A percentile compares a stretch with the other conserved stretches of the same genome.
Evolutionary conservation across 2,113 vertebrate genomes (phyloP).

Genomic region (Crotalus tigris): DNA sequence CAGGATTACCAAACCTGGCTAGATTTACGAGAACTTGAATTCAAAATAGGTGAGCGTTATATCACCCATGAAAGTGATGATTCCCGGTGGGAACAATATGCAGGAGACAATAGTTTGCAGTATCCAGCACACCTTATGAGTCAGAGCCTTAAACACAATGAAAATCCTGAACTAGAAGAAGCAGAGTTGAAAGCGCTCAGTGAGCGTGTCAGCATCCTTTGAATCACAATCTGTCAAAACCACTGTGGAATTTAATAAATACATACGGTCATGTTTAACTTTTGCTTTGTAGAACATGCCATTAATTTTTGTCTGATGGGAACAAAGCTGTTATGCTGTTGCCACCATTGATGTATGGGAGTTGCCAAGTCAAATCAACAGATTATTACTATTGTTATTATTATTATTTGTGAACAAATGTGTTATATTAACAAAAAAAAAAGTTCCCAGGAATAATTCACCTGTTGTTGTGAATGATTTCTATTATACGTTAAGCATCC

Average conservation of each 20-base stretch:
- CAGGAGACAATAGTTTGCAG: slow-evolving; percentile 82
- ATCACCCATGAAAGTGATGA: slow-evolving; percentile 98
- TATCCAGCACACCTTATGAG: slow-evolving; percentile 81
- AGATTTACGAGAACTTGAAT: slow-evolving; percentile 91
- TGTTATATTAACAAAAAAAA: slow-evolving; percentile 41
- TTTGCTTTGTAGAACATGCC: slow-evolving; percentile 80
- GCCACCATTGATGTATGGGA: slow-evolving; percentile 78
- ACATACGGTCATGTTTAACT: slow-evolving; percentile 82
- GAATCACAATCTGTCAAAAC: slow-evolving; percentile 81
- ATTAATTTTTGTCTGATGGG: slow-evolving; percentile 82
- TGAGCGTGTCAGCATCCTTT: slow-evolving; percentile 93
- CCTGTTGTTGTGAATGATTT: slow-evolving; percentile 79
- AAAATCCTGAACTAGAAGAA: slow-evolving; percentile 74
- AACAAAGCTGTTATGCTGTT: slow-evolving; percentile 82
- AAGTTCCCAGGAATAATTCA: slow-evolving; percentile 78
- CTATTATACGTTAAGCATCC: slow-evolving; percentile 76
- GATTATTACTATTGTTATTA: slow-evolving; percentile 34
- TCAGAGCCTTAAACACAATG: slow-evolving; percentile 63
- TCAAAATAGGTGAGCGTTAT: slow-evolving; percentile 89
- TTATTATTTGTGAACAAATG: not conserved
- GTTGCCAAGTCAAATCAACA: slow-evolving; percentile 84
- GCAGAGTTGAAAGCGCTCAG: slow-evolving; percentile 89
- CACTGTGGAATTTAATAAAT: slow-evolving; percentile 84
- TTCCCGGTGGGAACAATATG: slow-evolving; percentile 88
- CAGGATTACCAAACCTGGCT: slow-evolving; percentile 98